phyloP scores from a whole-genome alignment of 2,797 vertebrate species.

The Spinus pinus region DNA sequence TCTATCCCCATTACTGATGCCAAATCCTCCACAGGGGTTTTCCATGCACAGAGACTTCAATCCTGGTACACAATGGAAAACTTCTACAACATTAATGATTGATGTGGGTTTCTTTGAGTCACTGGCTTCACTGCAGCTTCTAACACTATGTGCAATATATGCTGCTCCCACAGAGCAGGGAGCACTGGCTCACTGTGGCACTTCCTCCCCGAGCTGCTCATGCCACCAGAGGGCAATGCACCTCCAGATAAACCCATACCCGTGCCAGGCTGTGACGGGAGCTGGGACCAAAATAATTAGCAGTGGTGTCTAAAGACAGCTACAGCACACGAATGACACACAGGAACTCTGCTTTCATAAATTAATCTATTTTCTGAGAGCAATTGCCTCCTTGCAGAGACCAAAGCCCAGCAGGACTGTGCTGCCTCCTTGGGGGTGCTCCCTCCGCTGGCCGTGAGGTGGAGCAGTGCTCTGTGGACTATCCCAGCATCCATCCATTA shows the following conservation, averaged over 20 bases:
- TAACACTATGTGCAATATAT: accelerated
- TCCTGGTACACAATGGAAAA: not conserved
- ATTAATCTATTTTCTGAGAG: not conserved
- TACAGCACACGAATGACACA: not conserved
- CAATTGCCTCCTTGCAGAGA: not conserved
- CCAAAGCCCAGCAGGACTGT: not conserved
- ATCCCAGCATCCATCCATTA: not conserved
- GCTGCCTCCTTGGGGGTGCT: not conserved
- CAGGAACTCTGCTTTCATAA: not conserved
- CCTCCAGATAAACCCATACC: not conserved
- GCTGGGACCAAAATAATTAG: not conserved
- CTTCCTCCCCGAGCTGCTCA: not conserved
- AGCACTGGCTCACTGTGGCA: not conserved
- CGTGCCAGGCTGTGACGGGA: not conserved
- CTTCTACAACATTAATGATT: not conserved
- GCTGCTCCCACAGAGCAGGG: not conserved
- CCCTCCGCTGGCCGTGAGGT: not conserved
- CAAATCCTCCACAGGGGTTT: not conserved
- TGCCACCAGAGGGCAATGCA: constrained; percentile 59
- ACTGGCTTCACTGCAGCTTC: not conserved
- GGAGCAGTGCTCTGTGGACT: not conserved
- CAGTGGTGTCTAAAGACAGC: not conserved
- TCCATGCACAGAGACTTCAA: not conserved
- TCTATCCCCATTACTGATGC: not conserved
- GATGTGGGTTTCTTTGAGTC: not conserved